Evolutionary conservation across 2,113 vertebrate species (phyloP).

Genomic region (Empidonax traillii): DNA sequence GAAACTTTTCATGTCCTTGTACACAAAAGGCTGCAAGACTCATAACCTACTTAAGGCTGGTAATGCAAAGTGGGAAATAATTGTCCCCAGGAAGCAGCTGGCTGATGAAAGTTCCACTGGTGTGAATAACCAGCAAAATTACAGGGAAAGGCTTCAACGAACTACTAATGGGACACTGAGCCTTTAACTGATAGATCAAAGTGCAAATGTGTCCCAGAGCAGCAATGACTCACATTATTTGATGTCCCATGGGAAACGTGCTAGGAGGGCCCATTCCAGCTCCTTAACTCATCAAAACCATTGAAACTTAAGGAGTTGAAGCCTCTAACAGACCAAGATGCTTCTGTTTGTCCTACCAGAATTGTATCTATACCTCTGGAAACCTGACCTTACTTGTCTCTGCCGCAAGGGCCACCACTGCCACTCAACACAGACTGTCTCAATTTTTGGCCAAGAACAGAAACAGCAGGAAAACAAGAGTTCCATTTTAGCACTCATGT

Average conservation of each 20-base stretch:
- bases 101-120: constrained; percentile 17
- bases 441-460: neutral
- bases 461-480: neutral
- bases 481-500: constrained; percentile 23
- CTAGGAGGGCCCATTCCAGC: neutral
- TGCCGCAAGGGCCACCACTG: neutral
- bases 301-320: neutral
- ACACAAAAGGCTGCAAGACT: neutral
- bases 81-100: neutral
- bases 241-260: neutral
- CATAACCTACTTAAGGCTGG: neutral
- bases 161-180: neutral
- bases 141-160: constrained; percentile 12
- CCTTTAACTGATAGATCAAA: constrained; percentile 57
- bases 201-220: neutral
- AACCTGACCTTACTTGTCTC: neutral
- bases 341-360: neutral
- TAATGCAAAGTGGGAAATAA: constrained; percentile 15
- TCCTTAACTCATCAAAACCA: neutral
- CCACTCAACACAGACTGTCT: neutral
- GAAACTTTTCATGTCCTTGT: neutral
- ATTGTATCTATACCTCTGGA: neutral
- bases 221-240: neutral
- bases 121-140: constrained; percentile 40
- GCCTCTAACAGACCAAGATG: neutral